A percentile compares a stretch with the other conserved stretches of the same genome.
phyloP scores from a whole-genome alignment of 2,888 invertebrate species.

The Chrysolina haemoptera region DNA sequence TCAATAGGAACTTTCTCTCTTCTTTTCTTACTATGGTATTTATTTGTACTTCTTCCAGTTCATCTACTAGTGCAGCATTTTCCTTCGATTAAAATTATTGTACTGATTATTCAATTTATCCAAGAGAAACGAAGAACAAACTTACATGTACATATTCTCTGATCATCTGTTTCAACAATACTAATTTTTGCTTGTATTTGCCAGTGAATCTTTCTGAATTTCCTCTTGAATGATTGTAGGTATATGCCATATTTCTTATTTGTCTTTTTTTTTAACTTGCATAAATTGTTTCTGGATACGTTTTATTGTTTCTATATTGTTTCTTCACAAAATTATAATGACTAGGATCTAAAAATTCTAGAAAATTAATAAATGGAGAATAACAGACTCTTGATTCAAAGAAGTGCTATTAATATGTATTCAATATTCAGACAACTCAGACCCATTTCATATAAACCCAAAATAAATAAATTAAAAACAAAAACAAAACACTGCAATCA shows the following conservation, averaged over 20 bases:
- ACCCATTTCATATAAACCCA: too few relatives aligned
- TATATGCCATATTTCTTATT: constrained; percentile 28
- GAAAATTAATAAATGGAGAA: too few relatives aligned
- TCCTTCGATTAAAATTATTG: constrained; percentile 72
- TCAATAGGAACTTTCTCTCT: constrained; percentile 85
- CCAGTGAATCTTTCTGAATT: constrained; percentile 53
- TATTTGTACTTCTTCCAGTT: constrained; percentile 88
- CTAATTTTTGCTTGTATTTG: constrained; percentile 77
- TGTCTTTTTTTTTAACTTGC: background rate
- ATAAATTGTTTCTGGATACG: background rate
- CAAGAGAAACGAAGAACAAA: constrained; percentile 48
- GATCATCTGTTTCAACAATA: constrained; percentile 76
- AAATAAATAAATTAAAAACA: too few relatives aligned
- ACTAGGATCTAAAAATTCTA: too few relatives aligned
- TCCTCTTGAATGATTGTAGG: constrained; percentile 35
- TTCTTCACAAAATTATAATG: too few relatives aligned
- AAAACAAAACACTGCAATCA: too few relatives aligned
- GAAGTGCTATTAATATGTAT: too few relatives aligned
- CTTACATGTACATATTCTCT: constrained; percentile 80
- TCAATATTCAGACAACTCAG: too few relatives aligned
- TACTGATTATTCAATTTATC: background rate
- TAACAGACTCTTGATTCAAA: too few relatives aligned
- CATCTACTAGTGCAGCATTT: constrained; percentile 90
- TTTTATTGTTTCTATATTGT: too few relatives aligned
- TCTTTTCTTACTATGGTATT: constrained; percentile 85